These are phyloP conservation scores for Halictus ligatus DNA, from an alignment of 2,888 invertebrate species.

Conservation along the genomic window DNA sequence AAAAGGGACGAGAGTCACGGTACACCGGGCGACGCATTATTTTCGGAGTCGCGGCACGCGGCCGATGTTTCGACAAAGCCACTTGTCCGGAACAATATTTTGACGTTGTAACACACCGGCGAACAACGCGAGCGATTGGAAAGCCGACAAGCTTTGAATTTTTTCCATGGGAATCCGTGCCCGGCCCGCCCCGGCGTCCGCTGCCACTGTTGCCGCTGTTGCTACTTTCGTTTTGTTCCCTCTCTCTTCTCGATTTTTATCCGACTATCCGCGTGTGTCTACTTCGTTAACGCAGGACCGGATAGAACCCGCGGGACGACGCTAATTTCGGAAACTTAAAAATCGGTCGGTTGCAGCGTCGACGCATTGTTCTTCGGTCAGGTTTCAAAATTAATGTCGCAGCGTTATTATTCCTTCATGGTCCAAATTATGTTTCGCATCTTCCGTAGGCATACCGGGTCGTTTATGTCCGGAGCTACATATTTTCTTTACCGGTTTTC, in stretches of 20 bases:
- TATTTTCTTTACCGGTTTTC: too few relatives aligned
- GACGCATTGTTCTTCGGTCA: background rate
- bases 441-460: too few relatives aligned
- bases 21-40: slow-evolving; percentile 44
- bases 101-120: slow-evolving; percentile 44
- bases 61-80: slow-evolving; percentile 51
- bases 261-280: background rate
- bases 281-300: background rate
- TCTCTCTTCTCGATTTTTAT: background rate
- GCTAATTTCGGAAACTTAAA: background rate
- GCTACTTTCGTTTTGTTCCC: background rate
- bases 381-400: background rate
- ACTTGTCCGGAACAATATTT: slow-evolving; percentile 59
- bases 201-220: background rate
- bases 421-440: too few relatives aligned
- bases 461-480: too few relatives aligned
- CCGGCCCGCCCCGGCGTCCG: background rate
- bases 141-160: slow-evolving; percentile 54
- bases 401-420: too few relatives aligned
- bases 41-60: slow-evolving; percentile 44
- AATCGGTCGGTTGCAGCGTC: background rate
- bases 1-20: slow-evolving; percentile 44
- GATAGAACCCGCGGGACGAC: background rate
- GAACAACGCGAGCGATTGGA: slow-evolving; percentile 52
- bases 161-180: slow-evolving; percentile 39